phyloP scores from a whole-genome alignment of 2,888 invertebrate species.

The Chymomyza amoena region DNA sequence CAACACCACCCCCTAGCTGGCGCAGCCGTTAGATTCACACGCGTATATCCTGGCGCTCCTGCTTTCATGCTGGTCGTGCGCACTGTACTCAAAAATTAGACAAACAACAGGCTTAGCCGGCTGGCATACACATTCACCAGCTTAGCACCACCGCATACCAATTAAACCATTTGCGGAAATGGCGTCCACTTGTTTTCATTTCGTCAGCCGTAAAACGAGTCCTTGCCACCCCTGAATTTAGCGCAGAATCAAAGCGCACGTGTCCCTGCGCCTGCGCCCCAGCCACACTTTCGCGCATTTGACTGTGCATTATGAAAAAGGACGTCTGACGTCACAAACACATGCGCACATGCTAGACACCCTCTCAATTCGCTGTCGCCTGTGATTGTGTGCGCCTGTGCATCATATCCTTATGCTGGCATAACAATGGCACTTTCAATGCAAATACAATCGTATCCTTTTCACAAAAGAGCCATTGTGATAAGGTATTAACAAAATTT shows the following conservation, averaged over 20 bases:
- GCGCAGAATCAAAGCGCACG: conserved; percentile 57
- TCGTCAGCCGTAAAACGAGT: conserved; percentile 35
- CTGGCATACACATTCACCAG: background rate
- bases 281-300: conserved; percentile 65
- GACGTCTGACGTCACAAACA: conserved; percentile 44
- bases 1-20: conserved; percentile 41
- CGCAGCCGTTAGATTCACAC: conserved; percentile 62
- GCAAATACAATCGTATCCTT: conserved; percentile 72
- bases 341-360: conserved; percentile 21
- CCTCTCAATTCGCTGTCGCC: conserved; percentile 15
- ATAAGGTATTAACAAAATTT: conserved; percentile 63
- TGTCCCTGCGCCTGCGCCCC: conserved; percentile 59
- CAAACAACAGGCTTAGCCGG: conserved; percentile 30
- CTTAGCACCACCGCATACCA: conserved; percentile 32
- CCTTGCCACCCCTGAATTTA: conserved; percentile 42
- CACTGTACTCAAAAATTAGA: conserved; percentile 54
- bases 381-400: conserved; percentile 11
- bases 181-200: conserved; percentile 70
- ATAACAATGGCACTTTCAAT: conserved; percentile 67
- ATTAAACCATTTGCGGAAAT: conserved; percentile 63
- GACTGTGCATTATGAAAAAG: conserved; percentile 44
- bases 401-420: conserved; percentile 53
- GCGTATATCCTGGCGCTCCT: conserved; percentile 46
- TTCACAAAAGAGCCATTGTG: conserved; percentile 53
- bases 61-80: conserved; percentile 54